Base-by-base conservation (phyloP, 2,113 vertebrate genomes). In the Otolemur garnettii region DNA sequence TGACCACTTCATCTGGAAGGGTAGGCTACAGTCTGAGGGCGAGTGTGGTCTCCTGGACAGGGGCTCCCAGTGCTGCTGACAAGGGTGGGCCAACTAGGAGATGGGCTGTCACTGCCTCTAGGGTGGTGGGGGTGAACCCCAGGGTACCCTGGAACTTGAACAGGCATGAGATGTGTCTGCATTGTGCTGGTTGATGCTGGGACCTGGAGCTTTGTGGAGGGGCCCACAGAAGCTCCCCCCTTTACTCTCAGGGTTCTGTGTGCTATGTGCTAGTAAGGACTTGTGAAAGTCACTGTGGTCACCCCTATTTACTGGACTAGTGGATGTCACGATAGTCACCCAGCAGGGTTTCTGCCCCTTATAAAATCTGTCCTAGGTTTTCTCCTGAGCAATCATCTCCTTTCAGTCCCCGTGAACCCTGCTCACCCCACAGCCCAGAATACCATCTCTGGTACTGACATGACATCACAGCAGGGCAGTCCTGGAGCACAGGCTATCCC, bases 41-140 rank as follows among this genome's bases (percentile, higher is more conserved):
- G 9, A 55, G n/a, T 0, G 0, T 11, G 21, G 10, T 38, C 64
- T 26, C 33, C 75, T 0, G 3, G 19, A 9, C 24, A 7, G 13
- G 10, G 33, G n/a, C 86, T 62, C 28, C 62, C 7, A 7, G 7
- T 12, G 64, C 84, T 78, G 30, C 0, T 22, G 33, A 17, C 26
- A n/a, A 15, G 24, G 1, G 21, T 3, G 12, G 7, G 17, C 21
- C 45, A 24, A 24, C 10, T 62, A 42, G 4, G 42, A 68, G 21
- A 18, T 0, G 33, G 28, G 59, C 24, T 33, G 19, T 4, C 1
- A 3, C 42, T 75, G 83, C 59, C 60, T 38, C 85, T 15, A 6
- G 33, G 55, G 9, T n/a, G 28, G 82, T 3, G 53, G 28, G 45
- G 33, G 26, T 0, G 0, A 18, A n/a, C 69, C 35, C 66, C 11